These are phyloP conservation scores for Lydus trimaculatus DNA, from an alignment of 2,888 invertebrate species.

Conservation along the genomic window DNA sequence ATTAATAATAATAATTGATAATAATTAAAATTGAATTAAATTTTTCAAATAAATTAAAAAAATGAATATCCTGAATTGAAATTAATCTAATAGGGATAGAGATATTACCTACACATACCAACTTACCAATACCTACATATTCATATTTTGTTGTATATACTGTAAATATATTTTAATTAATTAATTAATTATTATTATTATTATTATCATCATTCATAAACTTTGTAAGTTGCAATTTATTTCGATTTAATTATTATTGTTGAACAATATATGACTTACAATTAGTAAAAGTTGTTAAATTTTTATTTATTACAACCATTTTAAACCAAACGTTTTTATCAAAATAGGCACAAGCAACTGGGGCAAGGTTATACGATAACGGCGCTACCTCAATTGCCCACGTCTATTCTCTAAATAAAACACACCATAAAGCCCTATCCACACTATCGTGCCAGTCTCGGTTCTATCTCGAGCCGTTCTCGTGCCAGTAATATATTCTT, in stretches of 20 bases:
- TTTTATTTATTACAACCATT: constrained; percentile 39
- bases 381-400: too few species aligned
- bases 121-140: not conserved
- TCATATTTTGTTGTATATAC: constrained; percentile 51
- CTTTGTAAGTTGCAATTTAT: constrained; percentile 58
- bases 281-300: constrained; percentile 46
- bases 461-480: too few species aligned
- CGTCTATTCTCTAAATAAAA: too few species aligned
- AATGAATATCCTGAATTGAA: not conserved
- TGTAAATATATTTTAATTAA: constrained; percentile 53
- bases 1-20: constrained; percentile 23
- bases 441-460: too few species aligned
- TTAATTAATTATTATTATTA: constrained; percentile 52
- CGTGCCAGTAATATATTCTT: too few species aligned
- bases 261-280: constrained; percentile 57
- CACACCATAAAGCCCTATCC: too few species aligned
- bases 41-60: constrained; percentile 49
- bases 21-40: constrained; percentile 28
- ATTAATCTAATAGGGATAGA: not conserved
- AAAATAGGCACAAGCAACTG: too few species aligned
- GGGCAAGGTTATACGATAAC: too few species aligned
- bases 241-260: constrained; percentile 57
- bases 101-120: too few species aligned
- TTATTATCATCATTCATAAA: constrained; percentile 30
- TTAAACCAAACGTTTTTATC: not conserved